Conservation (phyloP, 2,888 invertebrate genomes). For the Prosopocoilus inquinatus region DNA sequence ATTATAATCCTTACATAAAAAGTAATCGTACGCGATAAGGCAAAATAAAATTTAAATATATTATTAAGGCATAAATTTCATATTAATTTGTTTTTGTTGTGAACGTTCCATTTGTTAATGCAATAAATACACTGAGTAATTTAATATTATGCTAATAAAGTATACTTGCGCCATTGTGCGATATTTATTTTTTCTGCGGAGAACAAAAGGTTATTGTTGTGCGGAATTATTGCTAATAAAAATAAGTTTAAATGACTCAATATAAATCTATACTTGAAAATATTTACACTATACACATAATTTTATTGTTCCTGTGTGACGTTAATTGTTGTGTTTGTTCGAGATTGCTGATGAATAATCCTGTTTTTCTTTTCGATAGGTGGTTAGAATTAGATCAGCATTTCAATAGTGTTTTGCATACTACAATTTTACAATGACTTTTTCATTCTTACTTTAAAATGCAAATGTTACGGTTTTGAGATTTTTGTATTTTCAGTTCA, state of each 20-base stretch:
- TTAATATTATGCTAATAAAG: conserved; percentile 22
- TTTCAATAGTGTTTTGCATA: no score
- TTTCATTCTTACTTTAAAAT: no score
- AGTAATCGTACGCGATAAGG: not conserved
- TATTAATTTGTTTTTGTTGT: not conserved
- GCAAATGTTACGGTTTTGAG: no score
- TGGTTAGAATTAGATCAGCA: no score
- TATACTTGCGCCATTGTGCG: conserved; percentile 16
- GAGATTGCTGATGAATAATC: no score
- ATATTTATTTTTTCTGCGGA: conserved; percentile 14
- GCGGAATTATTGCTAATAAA: conserved; percentile 22
- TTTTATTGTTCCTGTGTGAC: not conserved
- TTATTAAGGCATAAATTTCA: conserved; percentile 1
- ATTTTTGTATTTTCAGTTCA: no score
- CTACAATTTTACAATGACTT: no score
- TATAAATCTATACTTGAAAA: conserved; percentile 1
- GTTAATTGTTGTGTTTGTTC: no score
- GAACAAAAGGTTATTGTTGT: conserved; percentile 23
- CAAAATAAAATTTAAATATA: conserved; percentile 3
- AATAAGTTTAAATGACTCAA: conserved; percentile 12
- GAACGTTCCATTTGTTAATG: conserved; percentile 1
- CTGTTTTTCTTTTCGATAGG: no score
- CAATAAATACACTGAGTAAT: conserved; percentile 17
- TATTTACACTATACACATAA: conserved; percentile 2
- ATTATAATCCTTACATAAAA: not conserved